Base-by-base conservation (phyloP, 2,888 invertebrate genomes). In the Globia sparganii region DNA sequence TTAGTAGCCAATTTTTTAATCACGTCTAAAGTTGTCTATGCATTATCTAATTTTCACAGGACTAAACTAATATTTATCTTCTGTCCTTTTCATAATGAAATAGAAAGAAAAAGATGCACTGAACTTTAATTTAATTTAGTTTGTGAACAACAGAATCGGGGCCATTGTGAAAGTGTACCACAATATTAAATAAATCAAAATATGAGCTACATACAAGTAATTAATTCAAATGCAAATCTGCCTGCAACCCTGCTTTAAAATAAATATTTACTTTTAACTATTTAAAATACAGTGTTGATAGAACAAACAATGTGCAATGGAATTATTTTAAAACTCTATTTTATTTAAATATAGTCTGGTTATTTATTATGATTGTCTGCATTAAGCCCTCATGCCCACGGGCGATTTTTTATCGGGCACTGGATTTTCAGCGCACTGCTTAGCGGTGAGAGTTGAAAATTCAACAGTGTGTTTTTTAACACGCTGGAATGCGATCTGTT, bases 211-310 rank as follows among this genome's bases (percentile, higher is more conserved):
- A 18, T 2, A 2, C 8, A 65, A 28, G n/a, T 15, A 61, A 31
- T 68, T 68, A 53, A 34, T 53, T 53, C n/a, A 53, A 53, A 68
- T 68, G 34, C 18, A 67, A 34, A 53, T n/a, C n/a, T n/a, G n/a
- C n/a, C n/a, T n/a, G n/a, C 49, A 58, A 28, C 11, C n/a, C 49
- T n/a, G 5, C 37, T 34, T 49, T n/a, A 37, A 68, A 53, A 6
- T 18, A 53, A 53, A 34, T 34, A n/a, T 68, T 67, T 49, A 31
- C 66, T 49, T 67, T 67, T 25, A 49, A 15, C 1, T 28, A 6
- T 6, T 58, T 28, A 28, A 58, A 58, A 18, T 58, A 15, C 15
- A 18, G 3, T 58, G 58, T 58, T 58, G 58, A 15, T 4, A 28
- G 2, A n/a, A 28, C 5, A 28, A 58, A 58, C 58, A 58, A 28